Conservation (phyloP, 2,888 invertebrate genomes). For the Cyclophora punctaria region DNA sequence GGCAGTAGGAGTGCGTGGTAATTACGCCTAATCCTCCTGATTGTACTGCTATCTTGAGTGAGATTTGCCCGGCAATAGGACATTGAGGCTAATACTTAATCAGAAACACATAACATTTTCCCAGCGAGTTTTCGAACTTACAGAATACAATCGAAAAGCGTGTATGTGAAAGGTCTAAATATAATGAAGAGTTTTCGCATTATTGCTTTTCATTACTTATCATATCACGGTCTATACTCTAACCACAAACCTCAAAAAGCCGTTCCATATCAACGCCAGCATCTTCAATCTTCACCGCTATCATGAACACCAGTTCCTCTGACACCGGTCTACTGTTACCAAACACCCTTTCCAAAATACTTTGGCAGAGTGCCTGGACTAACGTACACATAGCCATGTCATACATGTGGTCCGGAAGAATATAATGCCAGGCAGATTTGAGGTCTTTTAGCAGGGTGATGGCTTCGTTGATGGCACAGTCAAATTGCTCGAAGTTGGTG, state of each 20-base stretch:
- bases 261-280: slow-evolving; percentile 32
- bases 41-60: too few relatives aligned
- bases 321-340: slow-evolving; percentile 39
- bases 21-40: too few relatives aligned
- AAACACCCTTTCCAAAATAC: slow-evolving; percentile 44
- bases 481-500: slow-evolving; percentile 48
- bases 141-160: too few relatives aligned
- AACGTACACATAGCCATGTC: slow-evolving; percentile 50
- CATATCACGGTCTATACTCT: too few relatives aligned
- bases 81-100: too few relatives aligned
- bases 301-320: slow-evolving; percentile 52
- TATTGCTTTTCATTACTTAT: too few relatives aligned
- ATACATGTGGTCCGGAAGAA: slow-evolving; percentile 55
- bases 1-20: too few relatives aligned
- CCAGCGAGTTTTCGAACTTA: too few relatives aligned
- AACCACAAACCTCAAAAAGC: slow-evolving; percentile 48
- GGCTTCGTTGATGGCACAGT: slow-evolving; percentile 49
- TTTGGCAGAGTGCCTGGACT: slow-evolving; percentile 41
- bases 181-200: too few relatives aligned
- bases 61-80: too few relatives aligned
- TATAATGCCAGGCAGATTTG: slow-evolving; percentile 40
- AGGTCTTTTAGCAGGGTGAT: slow-evolving; percentile 44
- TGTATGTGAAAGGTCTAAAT: too few relatives aligned
- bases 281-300: slow-evolving; percentile 45
- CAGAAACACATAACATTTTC: too few relatives aligned